phyloP scores from a whole-genome alignment of 2,113 vertebrate genomes.

The Pelodiscus sinensis region DNA sequence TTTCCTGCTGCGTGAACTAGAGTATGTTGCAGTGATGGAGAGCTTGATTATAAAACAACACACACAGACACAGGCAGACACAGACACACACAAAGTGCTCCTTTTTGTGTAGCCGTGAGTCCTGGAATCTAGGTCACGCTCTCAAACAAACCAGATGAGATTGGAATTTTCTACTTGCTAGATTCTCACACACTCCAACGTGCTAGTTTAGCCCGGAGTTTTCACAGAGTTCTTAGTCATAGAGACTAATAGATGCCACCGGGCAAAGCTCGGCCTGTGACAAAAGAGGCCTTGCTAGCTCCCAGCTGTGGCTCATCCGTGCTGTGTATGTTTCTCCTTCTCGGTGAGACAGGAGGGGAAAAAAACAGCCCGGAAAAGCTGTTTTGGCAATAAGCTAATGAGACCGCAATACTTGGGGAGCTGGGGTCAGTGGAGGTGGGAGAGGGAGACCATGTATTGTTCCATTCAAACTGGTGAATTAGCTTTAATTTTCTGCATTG shows the following conservation, averaged over 20 bases:
- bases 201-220: neutral
- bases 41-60: neutral
- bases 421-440: neutral
- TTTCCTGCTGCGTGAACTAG: neutral
- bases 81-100: neutral
- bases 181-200: neutral
- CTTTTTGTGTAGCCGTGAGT: neutral
- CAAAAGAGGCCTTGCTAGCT: accelerated
- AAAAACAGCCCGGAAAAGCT: accelerated
- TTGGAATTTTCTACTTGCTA: neutral
- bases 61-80: neutral
- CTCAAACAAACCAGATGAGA: neutral
- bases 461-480: accelerated
- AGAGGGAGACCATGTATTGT: neutral
- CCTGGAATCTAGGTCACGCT: conserved; percentile 39
- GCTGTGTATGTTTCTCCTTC: accelerated
- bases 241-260: accelerated
- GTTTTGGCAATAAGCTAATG: neutral
- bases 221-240: neutral
- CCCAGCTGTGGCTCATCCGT: neutral
- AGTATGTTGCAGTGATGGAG: neutral
- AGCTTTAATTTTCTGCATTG: accelerated
- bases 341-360: neutral
- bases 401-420: accelerated
- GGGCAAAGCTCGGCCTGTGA: accelerated